Conservation (phyloP, 2,797 vertebrate genomes). For the Tokudaia tokunoshimensis region DNA sequence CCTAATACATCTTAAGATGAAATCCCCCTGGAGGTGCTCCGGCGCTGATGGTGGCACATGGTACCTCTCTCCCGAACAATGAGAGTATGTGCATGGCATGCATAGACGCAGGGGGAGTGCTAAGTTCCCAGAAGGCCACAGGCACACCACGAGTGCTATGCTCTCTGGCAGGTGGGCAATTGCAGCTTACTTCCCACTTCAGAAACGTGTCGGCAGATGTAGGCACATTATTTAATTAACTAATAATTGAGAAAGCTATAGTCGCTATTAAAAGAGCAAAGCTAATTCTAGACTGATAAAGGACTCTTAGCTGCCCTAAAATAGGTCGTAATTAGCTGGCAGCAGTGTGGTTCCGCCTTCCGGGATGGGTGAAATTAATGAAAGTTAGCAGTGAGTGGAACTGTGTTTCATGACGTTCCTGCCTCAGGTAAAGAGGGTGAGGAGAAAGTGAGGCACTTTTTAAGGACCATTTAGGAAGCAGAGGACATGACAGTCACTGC, state of each 20-base stretch:
- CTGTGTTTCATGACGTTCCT: slow-evolving; percentile 80
- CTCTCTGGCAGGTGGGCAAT: slow-evolving; percentile 62
- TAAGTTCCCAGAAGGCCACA: slow-evolving; percentile 62
- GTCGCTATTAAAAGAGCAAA: slow-evolving; percentile 85
- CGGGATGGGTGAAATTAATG: slow-evolving; percentile 88
- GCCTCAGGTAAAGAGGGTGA: slow-evolving; percentile 82
- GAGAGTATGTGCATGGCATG: slow-evolving; percentile 60
- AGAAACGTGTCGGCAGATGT: slow-evolving; percentile 75
- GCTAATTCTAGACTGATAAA: slow-evolving; percentile 87
- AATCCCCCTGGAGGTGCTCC: slow-evolving; percentile 77
- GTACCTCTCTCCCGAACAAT: slow-evolving; percentile 31
- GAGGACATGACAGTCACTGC: slow-evolving; percentile 75
- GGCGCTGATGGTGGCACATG: slow-evolving; percentile 73
- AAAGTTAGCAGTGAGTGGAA: slow-evolving; percentile 85
- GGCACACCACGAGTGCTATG: slow-evolving; percentile 29
- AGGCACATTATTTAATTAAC: slow-evolving; percentile 80
- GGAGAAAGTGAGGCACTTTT: slow-evolving; percentile 77
- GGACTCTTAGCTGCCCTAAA: slow-evolving; percentile 85
- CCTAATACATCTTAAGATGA: slow-evolving; percentile 82
- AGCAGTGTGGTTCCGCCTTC: slow-evolving; percentile 86
- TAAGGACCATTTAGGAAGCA: slow-evolving; percentile 82
- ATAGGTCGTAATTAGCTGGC: slow-evolving; percentile 89
- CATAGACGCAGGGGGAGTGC: slow-evolving; percentile 69
- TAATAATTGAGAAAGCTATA: slow-evolving; percentile 84
- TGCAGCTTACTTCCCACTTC: slow-evolving; percentile 68